phyloP scores from a whole-genome alignment of 1,140 invertebrate genomes.

The Platyura marginata region DNA sequence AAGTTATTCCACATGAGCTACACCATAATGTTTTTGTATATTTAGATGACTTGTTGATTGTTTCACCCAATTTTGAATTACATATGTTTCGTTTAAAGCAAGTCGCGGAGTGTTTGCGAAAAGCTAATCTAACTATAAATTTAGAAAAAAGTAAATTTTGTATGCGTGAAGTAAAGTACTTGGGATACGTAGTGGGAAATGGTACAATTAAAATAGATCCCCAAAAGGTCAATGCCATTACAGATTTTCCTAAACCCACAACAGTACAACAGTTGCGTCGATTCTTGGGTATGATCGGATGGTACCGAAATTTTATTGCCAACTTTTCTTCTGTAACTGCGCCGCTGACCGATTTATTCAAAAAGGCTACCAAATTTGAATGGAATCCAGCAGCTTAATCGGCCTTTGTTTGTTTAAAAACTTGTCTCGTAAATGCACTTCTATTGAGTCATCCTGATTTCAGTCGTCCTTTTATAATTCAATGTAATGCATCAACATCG shows the following conservation, averaged over 20 bases:
- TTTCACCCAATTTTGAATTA: no score
- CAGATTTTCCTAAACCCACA: slow-evolving; percentile 10
- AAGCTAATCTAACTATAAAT: background rate
- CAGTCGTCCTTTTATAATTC: background rate
- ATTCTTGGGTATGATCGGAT: slow-evolving; percentile 25
- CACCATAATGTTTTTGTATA: no score
- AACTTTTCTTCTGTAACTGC: slow-evolving; percentile 16
- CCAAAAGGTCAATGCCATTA: background rate
- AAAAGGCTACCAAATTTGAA: no score
- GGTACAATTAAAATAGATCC: slow-evolving; percentile 5
- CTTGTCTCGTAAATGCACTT: background rate
- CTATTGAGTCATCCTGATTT: background rate
- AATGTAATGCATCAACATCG: background rate
- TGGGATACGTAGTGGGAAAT: slow-evolving; percentile 7
- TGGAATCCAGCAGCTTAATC: no score
- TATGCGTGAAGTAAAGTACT: background rate
- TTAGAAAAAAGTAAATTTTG: slow-evolving; percentile 5
- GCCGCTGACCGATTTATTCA: slow-evolving; percentile 17
- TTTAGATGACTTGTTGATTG: no score
- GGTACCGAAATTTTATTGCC: slow-evolving; percentile 24
- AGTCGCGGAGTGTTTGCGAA: background rate
- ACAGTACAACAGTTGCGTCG: slow-evolving; percentile 19
- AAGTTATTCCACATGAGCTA: no score
- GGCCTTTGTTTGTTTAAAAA: background rate
- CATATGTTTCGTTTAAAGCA: background rate